Percentiles rank a stretch among this genome's conserved stretches.
Conservation (phyloP, 2,888 invertebrate species). For the Tetranychus truncatus region DNA sequence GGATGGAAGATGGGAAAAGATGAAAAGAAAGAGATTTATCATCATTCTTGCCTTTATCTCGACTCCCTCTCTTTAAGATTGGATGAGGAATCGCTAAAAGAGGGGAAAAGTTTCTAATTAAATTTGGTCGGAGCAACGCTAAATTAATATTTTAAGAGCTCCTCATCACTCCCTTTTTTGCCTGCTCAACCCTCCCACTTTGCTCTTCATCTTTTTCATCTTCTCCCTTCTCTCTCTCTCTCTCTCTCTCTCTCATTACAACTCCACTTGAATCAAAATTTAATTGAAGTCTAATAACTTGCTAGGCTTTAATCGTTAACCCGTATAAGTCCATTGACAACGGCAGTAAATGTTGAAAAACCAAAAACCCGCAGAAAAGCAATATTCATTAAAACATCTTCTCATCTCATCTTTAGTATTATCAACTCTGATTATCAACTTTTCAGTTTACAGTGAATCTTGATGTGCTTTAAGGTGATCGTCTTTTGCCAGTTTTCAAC, state of each 20-base stretch:
- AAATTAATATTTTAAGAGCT: constrained; percentile 12
- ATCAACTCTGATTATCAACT: neutral
- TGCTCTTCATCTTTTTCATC: neutral
- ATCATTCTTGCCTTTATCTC: neutral
- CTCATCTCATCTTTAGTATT: neutral
- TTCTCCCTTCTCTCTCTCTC: constrained; percentile 11
- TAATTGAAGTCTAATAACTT: constrained; percentile 1
- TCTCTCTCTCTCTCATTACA: constrained; percentile 10
- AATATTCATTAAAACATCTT: neutral
- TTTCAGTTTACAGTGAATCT: no score
- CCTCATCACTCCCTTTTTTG: constrained; percentile 8
- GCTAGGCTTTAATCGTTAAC: constrained; percentile 1
- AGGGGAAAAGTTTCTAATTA: constrained; percentile 6
- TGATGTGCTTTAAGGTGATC: no score
- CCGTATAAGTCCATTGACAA: neutral
- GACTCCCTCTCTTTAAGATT: neutral
- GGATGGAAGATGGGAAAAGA: neutral
- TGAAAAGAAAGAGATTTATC: neutral
- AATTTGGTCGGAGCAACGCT: constrained; percentile 6
- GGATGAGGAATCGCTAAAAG: neutral
- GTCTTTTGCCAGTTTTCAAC: no score
- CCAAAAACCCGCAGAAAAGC: neutral
- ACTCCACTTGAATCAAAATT: neutral
- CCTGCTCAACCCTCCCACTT: constrained; percentile 4
- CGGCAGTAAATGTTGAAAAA: neutral